Conservation (phyloP, 2,113 vertebrate genomes). For the Romanogobio albipinnatus region DNA sequence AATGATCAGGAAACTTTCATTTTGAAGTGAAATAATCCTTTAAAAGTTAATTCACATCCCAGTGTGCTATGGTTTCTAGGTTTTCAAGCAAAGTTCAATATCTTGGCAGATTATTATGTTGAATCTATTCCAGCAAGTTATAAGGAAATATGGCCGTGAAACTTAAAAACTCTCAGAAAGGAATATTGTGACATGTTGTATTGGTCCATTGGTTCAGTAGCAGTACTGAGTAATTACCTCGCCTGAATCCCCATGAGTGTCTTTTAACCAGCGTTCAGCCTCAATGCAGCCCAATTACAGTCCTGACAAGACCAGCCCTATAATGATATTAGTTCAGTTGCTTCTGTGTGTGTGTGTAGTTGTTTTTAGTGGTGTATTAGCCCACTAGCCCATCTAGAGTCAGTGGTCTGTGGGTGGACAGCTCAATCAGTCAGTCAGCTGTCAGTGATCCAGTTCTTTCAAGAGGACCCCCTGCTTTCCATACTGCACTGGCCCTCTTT, state of each 20-base stretch:
- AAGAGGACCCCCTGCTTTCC: background rate
- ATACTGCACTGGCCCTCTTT: background rate
- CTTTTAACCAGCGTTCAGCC: background rate
- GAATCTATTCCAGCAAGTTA: background rate
- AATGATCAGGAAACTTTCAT: too few species aligned
- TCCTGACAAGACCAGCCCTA: background rate
- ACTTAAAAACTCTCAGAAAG: background rate
- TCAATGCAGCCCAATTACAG: slow-evolving; percentile 20
- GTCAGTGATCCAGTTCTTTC: background rate
- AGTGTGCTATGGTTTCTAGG: background rate
- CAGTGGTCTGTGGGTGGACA: background rate
- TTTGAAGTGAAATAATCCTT: too few species aligned
- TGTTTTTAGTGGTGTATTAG: background rate
- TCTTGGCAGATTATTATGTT: background rate
- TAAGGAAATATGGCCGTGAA: background rate
- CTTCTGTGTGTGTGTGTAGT: background rate
- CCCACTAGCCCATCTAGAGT: background rate
- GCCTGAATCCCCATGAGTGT: background rate
- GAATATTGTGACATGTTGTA: background rate
- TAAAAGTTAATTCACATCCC: background rate
- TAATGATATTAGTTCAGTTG: slow-evolving; percentile 45
- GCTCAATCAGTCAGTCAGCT: slow-evolving; percentile 8
- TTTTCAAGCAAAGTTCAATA: background rate
- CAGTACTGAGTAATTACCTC: slow-evolving; percentile 27
- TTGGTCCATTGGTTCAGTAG: slow-evolving; percentile 6